Conservation (phyloP, 2,797 vertebrate genomes). For the Kryptopterus vitreolus region DNA sequence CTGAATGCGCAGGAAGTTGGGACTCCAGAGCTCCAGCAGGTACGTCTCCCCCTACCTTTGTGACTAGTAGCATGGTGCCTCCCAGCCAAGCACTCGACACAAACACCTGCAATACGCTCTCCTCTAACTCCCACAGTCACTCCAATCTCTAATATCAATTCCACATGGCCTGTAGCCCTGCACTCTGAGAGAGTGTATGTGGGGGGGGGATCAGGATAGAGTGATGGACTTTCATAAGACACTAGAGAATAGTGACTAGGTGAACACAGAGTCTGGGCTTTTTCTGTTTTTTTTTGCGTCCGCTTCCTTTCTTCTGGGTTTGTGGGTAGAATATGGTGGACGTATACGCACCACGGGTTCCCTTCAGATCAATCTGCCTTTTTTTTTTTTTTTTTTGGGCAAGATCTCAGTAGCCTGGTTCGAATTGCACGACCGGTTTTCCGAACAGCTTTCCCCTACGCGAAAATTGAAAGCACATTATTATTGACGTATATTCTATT, state of each 20-base stretch:
- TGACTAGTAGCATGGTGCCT: constrained; percentile 33
- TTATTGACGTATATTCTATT: constrained; percentile 13
- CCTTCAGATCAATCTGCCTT: neutral
- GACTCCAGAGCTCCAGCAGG: constrained; percentile 89
- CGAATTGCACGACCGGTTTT: constrained; percentile 53
- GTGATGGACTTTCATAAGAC: constrained; percentile 51
- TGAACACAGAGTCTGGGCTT: constrained; percentile 41
- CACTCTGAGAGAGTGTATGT: constrained; percentile 53
- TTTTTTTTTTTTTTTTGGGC: too few species aligned
- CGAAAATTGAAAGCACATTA: neutral
- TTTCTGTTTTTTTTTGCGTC: too few species aligned
- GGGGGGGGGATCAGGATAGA: constrained; percentile 17
- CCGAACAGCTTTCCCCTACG: constrained; percentile 41
- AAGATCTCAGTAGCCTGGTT: constrained; percentile 32
- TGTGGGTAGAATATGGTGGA: constrained; percentile 18
- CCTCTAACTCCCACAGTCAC: constrained; percentile 53
- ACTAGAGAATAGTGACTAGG: constrained; percentile 53
- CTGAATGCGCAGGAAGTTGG: constrained; percentile 90
- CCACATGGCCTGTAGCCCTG: constrained; percentile 79
- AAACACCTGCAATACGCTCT: constrained; percentile 42
- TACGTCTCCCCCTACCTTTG: constrained; percentile 67
- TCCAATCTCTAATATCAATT: constrained; percentile 79
- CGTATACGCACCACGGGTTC: constrained; percentile 26
- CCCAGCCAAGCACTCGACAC: constrained; percentile 60
- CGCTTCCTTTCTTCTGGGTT: constrained; percentile 47